Evolutionary conservation across 1,140 invertebrate genomes (phyloP), one percentile per base, ranked within the genome.

Genomic region (Agrypnia vestita): DNA sequence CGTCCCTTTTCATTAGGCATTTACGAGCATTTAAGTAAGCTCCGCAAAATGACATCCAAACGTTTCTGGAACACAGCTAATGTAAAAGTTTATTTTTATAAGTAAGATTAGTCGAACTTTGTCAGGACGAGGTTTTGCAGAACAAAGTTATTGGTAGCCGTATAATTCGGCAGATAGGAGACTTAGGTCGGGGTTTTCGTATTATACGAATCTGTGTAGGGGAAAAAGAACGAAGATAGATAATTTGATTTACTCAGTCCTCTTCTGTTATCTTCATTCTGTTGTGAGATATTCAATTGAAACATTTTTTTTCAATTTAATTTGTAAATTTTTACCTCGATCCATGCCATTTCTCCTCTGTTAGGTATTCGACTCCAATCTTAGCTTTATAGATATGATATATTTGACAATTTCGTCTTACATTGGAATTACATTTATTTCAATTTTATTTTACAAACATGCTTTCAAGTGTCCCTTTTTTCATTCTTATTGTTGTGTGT

Each of bases 51-150:
- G 79, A 80, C 77, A 79, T 72, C 77, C 71, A 61, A 81, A 79
- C 78, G 71, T 77, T 61, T 81, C 77, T 75, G 44, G 53, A 87
- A 88, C n/a, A 88, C 88, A 88, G 88, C 89, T 89, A 90, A 90
- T 90, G 89, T 85, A 89, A 89, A 90, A 90, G 89, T 90, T 90
- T 90, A 89, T 89, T 89, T 89, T 90, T 90, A 89, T 90, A 90
- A 90, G 89, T 89, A 88, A 89, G 89, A 89, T 90, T 90, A 89
- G 86, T 86, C 85, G 84, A 84, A 86, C 62, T 80, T 83, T 80
- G 25, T 73, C 21, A n/a, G 61, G 67, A 49, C 77, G 71, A 79
- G 69, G 59, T 74, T 79, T 47, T 49, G 62, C 51, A 61, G 67
- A 82, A 82, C 74, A 80, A 82, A 82, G 74, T 82, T 82, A 80